Base-by-base conservation (phyloP, 2,113 vertebrate genomes). In the Miniopterus natalensis region DNA sequence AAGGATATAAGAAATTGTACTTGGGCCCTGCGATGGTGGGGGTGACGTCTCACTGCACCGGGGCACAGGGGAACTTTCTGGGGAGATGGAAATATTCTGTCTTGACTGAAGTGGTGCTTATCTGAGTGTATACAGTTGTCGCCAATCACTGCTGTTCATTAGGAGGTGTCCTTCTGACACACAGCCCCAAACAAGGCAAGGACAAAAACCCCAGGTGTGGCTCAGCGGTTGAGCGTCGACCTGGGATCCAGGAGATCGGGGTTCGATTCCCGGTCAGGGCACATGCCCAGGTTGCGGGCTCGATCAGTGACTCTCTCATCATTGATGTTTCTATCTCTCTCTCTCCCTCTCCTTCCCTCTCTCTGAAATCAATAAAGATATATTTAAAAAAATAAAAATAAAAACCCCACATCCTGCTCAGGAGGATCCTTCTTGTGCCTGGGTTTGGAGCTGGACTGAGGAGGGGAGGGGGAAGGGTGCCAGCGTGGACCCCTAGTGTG, bases 401-500 rank as follows among this genome's bases (percentile, higher is more conserved):
- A 13, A 42, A 55, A 18, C 2, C 2, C 51, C 14, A 9, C 8
- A n/a, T 21, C 36, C 5, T 49, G 11, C 73, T 42, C 13, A 71
- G 21, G 36, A 36, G 36, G 36, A 36, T 36, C 36, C 36, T 36
- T 36, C 36, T 36, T 36, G 36, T 36, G 36, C 36, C 12, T 65
- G 47, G 49, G 2, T 70, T 63, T 91, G 78, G 42, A 66, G 57
- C 25, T 86, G 29, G 36, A n/a, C 14, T 0, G 12, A 53, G 55
- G 23, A 10, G 5, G 4, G 3, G 55, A n/a, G 4, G 8, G 49
- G 42, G 17, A 11, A 66, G 15, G 18, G 4, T 4, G 2, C 9
- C 4, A 0, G 12, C 7, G 8, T 49, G 71, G 3, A 15, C 15
- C 13, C 17, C 18, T 11, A 7, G 2, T 2, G 17, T 3, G 6